Evolutionary conservation across 2,888 invertebrate genomes (phyloP).

Genomic region (Chalcis sispes): DNA sequence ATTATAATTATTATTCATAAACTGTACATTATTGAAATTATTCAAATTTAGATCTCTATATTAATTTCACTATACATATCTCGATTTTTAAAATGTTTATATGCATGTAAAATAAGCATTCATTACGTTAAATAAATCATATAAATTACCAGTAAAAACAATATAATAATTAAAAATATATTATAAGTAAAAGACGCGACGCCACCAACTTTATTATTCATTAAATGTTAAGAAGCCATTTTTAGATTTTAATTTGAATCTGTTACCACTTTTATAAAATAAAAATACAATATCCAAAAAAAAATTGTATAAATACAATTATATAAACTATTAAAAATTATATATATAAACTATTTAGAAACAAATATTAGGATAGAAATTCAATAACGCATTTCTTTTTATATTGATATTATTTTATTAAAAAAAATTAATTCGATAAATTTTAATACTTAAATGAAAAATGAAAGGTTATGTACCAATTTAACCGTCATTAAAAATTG

Average conservation of each 20-base stretch:
- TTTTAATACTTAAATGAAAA: too few species aligned
- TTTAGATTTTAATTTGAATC: conserved; percentile 39
- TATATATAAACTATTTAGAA: not conserved
- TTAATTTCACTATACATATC: conserved; percentile 6
- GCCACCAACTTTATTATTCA: conserved; percentile 36
- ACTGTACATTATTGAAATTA: not conserved
- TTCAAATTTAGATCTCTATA: not conserved
- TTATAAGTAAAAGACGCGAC: conserved; percentile 20
- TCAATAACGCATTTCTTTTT: too few species aligned
- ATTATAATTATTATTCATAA: not conserved
- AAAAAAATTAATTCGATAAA: too few species aligned
- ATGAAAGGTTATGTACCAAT: too few species aligned
- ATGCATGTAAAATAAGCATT: too few species aligned
- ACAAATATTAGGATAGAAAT: not conserved
- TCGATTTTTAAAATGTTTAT: too few species aligned
- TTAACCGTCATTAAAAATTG: not conserved
- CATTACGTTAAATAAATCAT: too few species aligned
- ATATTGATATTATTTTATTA: too few species aligned
- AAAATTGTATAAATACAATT: not conserved
- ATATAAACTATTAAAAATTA: not conserved
- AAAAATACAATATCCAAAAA: conserved; percentile 12
- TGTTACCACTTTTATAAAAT: conserved; percentile 24
- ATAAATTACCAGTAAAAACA: not conserved
- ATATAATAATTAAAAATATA: conserved; percentile 1
- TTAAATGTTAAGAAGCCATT: conserved; percentile 49